phyloP scores from a whole-genome alignment of 1,140 invertebrate genomes.

The Polypedilum pembai region DNA sequence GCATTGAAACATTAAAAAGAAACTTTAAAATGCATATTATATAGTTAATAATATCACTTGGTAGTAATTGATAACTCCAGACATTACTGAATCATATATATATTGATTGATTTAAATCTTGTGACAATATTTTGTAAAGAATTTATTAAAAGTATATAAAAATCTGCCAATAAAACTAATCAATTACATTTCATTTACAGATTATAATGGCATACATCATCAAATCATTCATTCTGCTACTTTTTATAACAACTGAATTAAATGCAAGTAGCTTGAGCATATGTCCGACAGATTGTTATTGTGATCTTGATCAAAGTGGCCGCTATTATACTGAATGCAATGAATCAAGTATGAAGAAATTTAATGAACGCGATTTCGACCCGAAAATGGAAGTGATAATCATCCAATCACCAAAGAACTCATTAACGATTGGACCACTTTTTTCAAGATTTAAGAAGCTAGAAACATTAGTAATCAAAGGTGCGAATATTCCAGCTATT shows the following conservation, averaged over 20 bases:
- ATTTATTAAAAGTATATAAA: too few species aligned
- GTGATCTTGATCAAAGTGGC: conserved; percentile 39
- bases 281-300: conserved; percentile 41
- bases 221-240: not conserved
- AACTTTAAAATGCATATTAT: too few species aligned
- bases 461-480: conserved; percentile 64
- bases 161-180: too few species aligned
- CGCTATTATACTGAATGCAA: conserved; percentile 42
- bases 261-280: conserved; percentile 31
- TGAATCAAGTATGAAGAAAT: conserved; percentile 31
- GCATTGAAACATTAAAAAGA: too few species aligned
- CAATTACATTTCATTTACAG: too few species aligned
- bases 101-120: too few species aligned
- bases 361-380: conserved; percentile 45
- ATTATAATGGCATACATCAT: not conserved
- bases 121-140: too few species aligned
- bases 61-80: too few species aligned
- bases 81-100: too few species aligned
- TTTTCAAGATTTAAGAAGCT: conserved; percentile 57
- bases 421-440: conserved; percentile 64
- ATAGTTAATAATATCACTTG: too few species aligned
- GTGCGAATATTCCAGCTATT: conserved; percentile 68
- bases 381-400: conserved; percentile 56
- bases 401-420: conserved; percentile 62
- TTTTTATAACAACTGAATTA: not conserved